These are phyloP conservation scores for Lacerta viridis DNA, from an alignment of 2,797 vertebrate genomes.

Conservation along the genomic window DNA sequence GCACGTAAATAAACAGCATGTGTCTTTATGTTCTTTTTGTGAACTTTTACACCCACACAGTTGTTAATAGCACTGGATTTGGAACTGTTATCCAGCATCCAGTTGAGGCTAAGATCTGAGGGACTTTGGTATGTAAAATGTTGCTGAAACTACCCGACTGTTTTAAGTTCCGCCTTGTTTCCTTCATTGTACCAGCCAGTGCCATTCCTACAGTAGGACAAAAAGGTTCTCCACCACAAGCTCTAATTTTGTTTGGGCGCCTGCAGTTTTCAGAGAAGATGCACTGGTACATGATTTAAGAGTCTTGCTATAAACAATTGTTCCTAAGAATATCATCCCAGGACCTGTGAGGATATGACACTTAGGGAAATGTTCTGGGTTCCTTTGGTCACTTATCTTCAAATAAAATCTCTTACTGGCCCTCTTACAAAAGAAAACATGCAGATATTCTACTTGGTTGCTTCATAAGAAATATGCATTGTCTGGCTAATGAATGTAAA, in stretches of 20 bases:
- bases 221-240: neutral
- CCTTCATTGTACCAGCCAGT: neutral
- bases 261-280: neutral
- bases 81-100: neutral
- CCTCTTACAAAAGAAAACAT: neutral
- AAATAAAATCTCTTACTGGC: neutral
- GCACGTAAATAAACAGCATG: neutral
- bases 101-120: neutral
- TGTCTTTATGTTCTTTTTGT: neutral
- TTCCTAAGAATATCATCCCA: neutral
- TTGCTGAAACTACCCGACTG: neutral
- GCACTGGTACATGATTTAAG: neutral
- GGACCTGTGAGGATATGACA: neutral
- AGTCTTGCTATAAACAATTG: neutral
- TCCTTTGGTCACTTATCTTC: neutral
- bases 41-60: neutral
- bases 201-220: neutral
- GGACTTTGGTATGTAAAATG: neutral
- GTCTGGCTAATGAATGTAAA: neutral
- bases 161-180: neutral
- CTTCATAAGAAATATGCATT: neutral
- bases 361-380: neutral
- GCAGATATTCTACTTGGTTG: neutral
- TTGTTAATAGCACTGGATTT: neutral
- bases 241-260: neutral